phyloP scores from a whole-genome alignment of 2,888 invertebrate species.

The Oscheius onirici region DNA sequence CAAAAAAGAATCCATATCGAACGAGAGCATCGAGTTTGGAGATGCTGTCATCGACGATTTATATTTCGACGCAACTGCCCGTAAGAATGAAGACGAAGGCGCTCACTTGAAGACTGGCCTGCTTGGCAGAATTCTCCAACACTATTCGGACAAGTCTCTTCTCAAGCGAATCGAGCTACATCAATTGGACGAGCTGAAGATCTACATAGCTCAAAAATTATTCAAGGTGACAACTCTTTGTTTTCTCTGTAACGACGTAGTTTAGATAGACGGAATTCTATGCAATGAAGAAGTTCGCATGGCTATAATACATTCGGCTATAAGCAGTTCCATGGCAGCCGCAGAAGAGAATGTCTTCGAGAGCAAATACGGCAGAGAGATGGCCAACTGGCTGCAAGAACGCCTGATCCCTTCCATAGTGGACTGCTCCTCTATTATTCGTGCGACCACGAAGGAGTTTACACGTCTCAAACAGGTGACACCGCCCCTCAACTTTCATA shows the following conservation, averaged over 20 bases:
- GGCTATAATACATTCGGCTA: constrained; percentile 48
- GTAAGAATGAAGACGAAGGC: not conserved
- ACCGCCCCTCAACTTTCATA: not conserved
- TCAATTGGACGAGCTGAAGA: constrained; percentile 51
- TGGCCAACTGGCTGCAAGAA: constrained; percentile 56
- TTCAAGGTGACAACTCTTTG: constrained; percentile 44
- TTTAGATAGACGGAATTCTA: constrained; percentile 53
- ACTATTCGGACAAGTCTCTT: constrained; percentile 18
- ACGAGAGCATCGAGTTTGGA: constrained; percentile 17
- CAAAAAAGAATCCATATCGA: too few relatives aligned
- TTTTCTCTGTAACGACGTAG: not conserved
- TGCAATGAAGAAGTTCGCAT: constrained; percentile 60
- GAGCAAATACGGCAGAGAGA: constrained; percentile 46
- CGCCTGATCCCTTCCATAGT: constrained; percentile 54
- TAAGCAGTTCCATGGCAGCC: constrained; percentile 34
- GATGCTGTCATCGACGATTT: constrained; percentile 20
- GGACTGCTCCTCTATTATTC: constrained; percentile 54
- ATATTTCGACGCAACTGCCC: not conserved
- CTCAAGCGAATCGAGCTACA: constrained; percentile 7
- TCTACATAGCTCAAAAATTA: constrained; percentile 59
- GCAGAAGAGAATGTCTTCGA: constrained; percentile 40
- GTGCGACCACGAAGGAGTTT: constrained; percentile 52
- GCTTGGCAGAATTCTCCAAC: not conserved
- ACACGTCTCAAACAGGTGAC: constrained; percentile 44
- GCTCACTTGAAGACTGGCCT: not conserved